phyloP scores from a whole-genome alignment of 2,113 vertebrate genomes.

The Engraulis encrasicolus region DNA sequence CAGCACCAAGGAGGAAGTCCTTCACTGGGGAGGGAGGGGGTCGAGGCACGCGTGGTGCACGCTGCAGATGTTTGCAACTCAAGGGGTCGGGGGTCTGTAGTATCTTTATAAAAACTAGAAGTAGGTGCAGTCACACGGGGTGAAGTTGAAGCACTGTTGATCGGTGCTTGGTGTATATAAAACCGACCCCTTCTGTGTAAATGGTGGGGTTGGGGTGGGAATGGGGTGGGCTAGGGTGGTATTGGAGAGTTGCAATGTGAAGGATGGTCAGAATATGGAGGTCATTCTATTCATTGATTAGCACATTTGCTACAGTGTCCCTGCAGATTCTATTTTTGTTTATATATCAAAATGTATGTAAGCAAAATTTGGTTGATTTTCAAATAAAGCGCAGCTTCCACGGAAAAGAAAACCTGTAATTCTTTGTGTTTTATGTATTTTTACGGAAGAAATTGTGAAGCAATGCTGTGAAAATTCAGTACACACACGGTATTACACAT shows the following conservation, averaged over 20 bases:
- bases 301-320: slow-evolving; percentile 92
- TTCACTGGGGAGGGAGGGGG: slow-evolving; percentile 17
- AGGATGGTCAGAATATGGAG: slow-evolving; percentile 83
- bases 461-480: neutral
- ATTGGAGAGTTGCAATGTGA: slow-evolving; percentile 70
- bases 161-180: slow-evolving; percentile 90
- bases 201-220: slow-evolving; percentile 60
- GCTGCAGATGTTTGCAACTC: slow-evolving; percentile 34
- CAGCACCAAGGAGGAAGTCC: slow-evolving; percentile 46
- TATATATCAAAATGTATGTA: slow-evolving; percentile 85
- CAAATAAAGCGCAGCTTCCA: slow-evolving; percentile 98
- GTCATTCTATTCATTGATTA: slow-evolving; percentile 87
- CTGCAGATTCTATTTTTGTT: slow-evolving; percentile 97
- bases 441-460: neutral
- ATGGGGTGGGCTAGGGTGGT: slow-evolving; percentile 56
- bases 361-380: slow-evolving; percentile 91
- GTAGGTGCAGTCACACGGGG: slow-evolving; percentile 68
- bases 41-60: neutral
- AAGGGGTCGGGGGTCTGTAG: slow-evolving; percentile 55
- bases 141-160: slow-evolving; percentile 86
- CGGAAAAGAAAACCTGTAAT: slow-evolving; percentile 58
- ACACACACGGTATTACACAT: neutral
- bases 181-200: slow-evolving; percentile 70
- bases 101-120: slow-evolving; percentile 68
- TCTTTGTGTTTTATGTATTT: slow-evolving; percentile 20